These are phyloP conservation scores for Steinernema hermaphroditum DNA, from an alignment of 2,888 invertebrate genomes.

Conservation along the genomic window DNA sequence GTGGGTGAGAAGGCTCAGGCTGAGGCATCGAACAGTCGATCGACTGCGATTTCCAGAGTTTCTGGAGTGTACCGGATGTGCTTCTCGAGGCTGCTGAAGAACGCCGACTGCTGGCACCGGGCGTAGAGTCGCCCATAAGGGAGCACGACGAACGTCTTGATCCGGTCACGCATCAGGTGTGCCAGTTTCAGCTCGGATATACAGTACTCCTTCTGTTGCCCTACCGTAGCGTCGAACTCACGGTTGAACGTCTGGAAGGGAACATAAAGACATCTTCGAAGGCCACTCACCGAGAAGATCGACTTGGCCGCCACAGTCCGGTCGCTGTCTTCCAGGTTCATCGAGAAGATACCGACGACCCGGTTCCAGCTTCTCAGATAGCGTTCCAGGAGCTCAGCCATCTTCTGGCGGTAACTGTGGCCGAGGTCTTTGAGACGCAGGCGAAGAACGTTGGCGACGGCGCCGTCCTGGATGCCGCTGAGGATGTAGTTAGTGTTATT, in stretches of 20 bases:
- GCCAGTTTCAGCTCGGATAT: constrained; percentile 55
- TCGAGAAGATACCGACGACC: constrained; percentile 32
- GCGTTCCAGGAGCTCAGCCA: constrained; percentile 4
- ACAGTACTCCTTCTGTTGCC: constrained; percentile 57
- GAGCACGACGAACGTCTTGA: constrained; percentile 48
- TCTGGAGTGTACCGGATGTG: constrained; percentile 52
- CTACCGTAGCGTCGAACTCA: constrained; percentile 59
- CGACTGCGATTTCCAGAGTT: constrained; percentile 48
- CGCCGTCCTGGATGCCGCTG: background rate
- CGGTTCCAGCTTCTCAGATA: constrained; percentile 34
- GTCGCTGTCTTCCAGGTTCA: constrained; percentile 34
- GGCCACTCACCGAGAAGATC: constrained; percentile 32
- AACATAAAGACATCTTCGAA: background rate
- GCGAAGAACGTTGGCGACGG: constrained; percentile 13
- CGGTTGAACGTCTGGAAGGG: constrained; percentile 52
- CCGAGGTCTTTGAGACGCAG: background rate
- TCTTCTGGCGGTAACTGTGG: constrained; percentile 10
- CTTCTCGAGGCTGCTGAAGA: constrained; percentile 41
- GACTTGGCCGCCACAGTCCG: constrained; percentile 26
- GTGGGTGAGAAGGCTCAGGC: background rate
- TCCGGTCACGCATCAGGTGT: constrained; percentile 48
- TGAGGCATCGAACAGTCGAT: constrained; percentile 46
- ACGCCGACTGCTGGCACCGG: constrained; percentile 15
- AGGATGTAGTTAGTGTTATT: constrained; percentile 63
- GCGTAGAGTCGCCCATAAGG: constrained; percentile 36